Evolutionary conservation across 2,113 vertebrate genomes (phyloP).

Genomic region (Blennius ocellaris): DNA sequence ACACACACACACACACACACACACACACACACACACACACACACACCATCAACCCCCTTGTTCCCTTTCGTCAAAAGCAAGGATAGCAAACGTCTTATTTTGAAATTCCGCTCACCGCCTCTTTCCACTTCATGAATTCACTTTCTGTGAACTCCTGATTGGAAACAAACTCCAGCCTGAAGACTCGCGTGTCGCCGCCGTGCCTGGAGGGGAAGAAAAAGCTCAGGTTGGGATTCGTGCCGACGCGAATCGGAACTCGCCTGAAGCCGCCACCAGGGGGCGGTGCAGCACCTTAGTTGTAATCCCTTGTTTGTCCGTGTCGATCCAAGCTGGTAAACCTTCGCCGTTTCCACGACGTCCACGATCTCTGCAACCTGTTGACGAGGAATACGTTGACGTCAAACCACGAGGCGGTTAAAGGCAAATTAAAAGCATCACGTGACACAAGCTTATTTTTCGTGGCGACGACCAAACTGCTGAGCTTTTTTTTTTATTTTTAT

Average conservation of each 20-base stretch:
- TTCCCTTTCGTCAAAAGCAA: no score
- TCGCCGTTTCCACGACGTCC: slow-evolving; percentile 96
- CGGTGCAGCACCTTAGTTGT: slow-evolving; percentile 88
- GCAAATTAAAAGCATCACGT: no score
- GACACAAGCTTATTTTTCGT: no score
- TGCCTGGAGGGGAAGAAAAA: slow-evolving; percentile 83
- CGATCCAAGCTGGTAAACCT: slow-evolving; percentile 96
- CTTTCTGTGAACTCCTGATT: slow-evolving; percentile 99
- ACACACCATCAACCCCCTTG: neutral
- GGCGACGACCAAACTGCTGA: no score
- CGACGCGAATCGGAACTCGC: no score
- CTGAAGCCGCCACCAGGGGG: no score
- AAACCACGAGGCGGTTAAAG: no score
- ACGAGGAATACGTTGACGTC: no score
- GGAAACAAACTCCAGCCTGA: slow-evolving; percentile 97
- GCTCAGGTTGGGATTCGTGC: neutral
- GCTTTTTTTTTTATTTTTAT: no score
- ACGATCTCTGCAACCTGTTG: slow-evolving; percentile 97
- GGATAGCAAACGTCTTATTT: neutral
- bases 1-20: neutral
- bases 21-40: slow-evolving; percentile 12
- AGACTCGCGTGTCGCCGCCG: slow-evolving; percentile 94
- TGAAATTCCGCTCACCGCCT: slow-evolving; percentile 88
- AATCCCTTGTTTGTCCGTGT: slow-evolving; percentile 98
- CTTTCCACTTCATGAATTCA: slow-evolving; percentile 99